Evolutionary conservation across 2,797 vertebrate genomes (phyloP).

Genomic region (Fringilla coelebs): DNA sequence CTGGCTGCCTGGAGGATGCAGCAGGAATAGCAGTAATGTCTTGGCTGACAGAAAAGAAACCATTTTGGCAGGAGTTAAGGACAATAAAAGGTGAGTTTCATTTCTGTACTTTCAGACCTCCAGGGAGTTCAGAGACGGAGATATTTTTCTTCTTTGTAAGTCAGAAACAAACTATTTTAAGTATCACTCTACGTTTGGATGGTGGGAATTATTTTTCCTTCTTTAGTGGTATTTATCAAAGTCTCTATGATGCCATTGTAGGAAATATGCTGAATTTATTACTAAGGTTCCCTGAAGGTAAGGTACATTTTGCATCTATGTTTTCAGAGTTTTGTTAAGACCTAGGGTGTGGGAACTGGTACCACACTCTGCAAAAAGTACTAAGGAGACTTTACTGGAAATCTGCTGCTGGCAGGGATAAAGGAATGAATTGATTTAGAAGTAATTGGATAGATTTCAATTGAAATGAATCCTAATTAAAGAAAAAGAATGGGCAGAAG

Average conservation of each 20-base stretch:
- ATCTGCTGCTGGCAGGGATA: not conserved
- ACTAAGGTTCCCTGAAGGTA: not conserved
- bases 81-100: conserved; percentile 3
- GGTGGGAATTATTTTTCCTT: not conserved
- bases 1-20: not conserved
- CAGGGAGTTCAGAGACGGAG: not conserved
- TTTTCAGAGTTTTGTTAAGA: not conserved
- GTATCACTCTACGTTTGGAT: not conserved
- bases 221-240: not conserved
- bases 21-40: conserved; percentile 7
- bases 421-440: conserved; percentile 13
- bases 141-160: not conserved
- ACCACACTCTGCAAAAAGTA: not conserved
- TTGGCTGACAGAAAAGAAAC: conserved; percentile 27
- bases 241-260: not conserved
- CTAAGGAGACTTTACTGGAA: not conserved
- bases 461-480: not conserved
- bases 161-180: not conserved
- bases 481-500: not conserved
- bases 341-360: not conserved
- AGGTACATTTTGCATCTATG: not conserved
- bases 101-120: not conserved
- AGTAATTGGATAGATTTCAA: not conserved
- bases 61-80: conserved; percentile 1
- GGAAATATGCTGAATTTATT: not conserved